Evolutionary conservation across 1,140 invertebrate species (phyloP), one percentile per base, ranked within the genome.

Genomic region (Euura lappo): DNA sequence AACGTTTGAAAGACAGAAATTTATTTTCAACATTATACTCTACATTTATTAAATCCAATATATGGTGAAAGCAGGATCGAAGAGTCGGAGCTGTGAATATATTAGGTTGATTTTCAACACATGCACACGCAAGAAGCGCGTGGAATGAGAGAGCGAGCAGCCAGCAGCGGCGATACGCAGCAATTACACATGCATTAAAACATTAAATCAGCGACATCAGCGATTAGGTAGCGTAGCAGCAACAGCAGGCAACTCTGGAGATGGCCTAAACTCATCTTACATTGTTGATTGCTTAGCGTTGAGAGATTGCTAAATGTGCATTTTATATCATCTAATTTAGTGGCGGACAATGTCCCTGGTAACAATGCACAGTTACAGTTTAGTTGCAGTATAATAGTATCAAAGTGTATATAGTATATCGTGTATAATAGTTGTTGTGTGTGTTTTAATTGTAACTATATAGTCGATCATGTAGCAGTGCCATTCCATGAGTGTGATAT

Each of bases 161-260:
- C 68, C 60, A 70, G 44, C 69, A 45, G 60, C 45, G 47, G 65
- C 10, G 65, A 46, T 65, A 69, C 10, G 51, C 51, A 60, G 51
- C 51, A 60, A 60, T 28, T 28, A 28, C 28, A 28, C 3, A 60
- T 60, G 51, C 51, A 60, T 60, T 60, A 28, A 28, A 28, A 28
- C 28, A 60, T 60, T n/a, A 8, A 60, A 68, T 71, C 65, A 72
- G 73, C 72, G 72, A 28, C 68, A 72, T 68, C 46, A 71, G 71
- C 70, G 47, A 28, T 28, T 28, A 28, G 28, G 45, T 68, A 72
- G 66, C 51, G 70, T 60, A 47, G 28, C 65, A 74, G 44, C 13
- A 71, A 72, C 81, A 75, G 80, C 84, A 85, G 85, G 84, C 85
- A 88, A 88, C 86, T 87, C 85, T 88, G 85, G 86, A 88, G 86